Evolutionary conservation across 1,140 invertebrate species (phyloP), one percentile per base, ranked within the genome.

Genomic region (Platyscapa corneri): DNA sequence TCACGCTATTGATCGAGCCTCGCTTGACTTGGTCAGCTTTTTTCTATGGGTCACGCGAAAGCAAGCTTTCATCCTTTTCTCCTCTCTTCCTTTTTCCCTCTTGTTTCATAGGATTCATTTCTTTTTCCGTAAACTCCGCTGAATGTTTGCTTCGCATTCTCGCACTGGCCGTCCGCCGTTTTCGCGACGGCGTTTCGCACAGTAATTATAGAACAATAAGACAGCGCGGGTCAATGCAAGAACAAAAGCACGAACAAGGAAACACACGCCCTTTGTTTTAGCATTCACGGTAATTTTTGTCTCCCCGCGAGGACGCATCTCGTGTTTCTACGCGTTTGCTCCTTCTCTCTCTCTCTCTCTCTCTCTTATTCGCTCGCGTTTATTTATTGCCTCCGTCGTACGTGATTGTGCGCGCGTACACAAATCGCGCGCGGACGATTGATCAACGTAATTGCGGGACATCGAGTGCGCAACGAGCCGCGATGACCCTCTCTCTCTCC

Each of bases 1-100:
- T 49, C 39, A 56, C 30, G 60, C 46, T 84, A 84, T 84, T 60
- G 82, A 84, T 84, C 60, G 74, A 20, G 5, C 30, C 49, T 74
- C 32, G 46, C 49, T 74, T n/a, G 46, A n/a, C 70, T 60, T 46
- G 18, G 70, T 49, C 42, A 30, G n/a, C 60, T 67, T 60, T 60
- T 75, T 83, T 60, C 20, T 42, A 27, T 20, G 39, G 64, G 42
- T 75, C 27, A 64, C 53, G 16, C 72, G 37, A 8, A 46, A 77
- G 77, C 77, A 16, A n/a, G 3, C 18, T 53, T 32, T 76, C 27
- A 53, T 53, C 12, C 1, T 20, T 20, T 42, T 0, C 12, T 18
- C 5, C 30, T 32, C 53, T 30, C 0, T 3, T 32, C 18, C 18
- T 18, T 76, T 49, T n/a, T 46, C n/a, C 42, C 20, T 64, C 8